Evolutionary conservation across 2,888 invertebrate genomes (phyloP).

Genomic region (Notodonta dromedarius): DNA sequence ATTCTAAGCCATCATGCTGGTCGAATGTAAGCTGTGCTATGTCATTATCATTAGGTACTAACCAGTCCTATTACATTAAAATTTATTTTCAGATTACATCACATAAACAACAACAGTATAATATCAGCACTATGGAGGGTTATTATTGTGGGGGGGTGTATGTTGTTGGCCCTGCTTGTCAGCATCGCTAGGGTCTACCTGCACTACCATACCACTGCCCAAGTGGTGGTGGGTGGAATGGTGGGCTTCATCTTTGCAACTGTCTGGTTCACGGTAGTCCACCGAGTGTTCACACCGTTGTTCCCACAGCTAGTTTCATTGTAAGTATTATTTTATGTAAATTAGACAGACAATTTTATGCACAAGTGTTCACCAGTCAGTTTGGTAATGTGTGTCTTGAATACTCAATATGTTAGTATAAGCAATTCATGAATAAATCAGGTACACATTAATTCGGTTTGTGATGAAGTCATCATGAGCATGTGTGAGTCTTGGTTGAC

Average conservation of each 20-base stretch:
- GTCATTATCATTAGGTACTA: too few species aligned
- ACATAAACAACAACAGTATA: slow-evolving; percentile 91
- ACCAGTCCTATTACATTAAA: neutral
- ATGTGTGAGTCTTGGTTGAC: too few species aligned
- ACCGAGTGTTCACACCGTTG: slow-evolving; percentile 91
- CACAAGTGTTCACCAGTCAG: neutral
- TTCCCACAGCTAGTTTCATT: slow-evolving; percentile 94
- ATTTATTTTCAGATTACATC: slow-evolving; percentile 87
- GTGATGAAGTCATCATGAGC: too few species aligned
- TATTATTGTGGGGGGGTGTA: slow-evolving; percentile 85
- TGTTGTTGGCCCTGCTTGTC: slow-evolving; percentile 84
- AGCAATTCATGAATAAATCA: neutral
- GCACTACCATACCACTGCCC: slow-evolving; percentile 92
- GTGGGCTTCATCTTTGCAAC: slow-evolving; percentile 90
- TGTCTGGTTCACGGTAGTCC: slow-evolving; percentile 92
- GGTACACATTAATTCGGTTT: neutral
- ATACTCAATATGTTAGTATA: slow-evolving; percentile 10
- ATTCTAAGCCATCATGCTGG: too few species aligned
- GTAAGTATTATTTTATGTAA: slow-evolving; percentile 79
- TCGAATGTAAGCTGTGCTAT: too few species aligned
- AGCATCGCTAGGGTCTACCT: slow-evolving; percentile 91
- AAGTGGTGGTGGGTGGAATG: slow-evolving; percentile 91
- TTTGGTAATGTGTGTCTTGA: neutral
- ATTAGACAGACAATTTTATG: neutral
- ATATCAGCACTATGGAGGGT: slow-evolving; percentile 90